These are phyloP conservation scores for Phymastichus coffea DNA, from an alignment of 1,140 invertebrate genomes.

Conservation along the genomic window DNA sequence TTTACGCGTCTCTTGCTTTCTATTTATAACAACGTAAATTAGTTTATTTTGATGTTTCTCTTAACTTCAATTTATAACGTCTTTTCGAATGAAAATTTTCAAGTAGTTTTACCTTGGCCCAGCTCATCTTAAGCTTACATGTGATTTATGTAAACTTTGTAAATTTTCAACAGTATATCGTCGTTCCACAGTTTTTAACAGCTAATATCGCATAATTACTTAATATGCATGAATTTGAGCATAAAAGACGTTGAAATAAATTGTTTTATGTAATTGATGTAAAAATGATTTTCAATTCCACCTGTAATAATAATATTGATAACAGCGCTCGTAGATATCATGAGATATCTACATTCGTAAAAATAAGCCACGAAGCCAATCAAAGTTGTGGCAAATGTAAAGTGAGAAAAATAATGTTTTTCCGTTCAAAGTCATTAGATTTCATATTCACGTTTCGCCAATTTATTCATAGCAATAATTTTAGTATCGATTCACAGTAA, in stretches of 20 bases:
- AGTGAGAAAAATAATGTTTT: constrained; percentile 2
- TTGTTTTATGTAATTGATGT: constrained; percentile 29
- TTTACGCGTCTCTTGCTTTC: background rate
- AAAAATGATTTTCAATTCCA: constrained; percentile 21
- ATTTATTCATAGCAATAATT: too few species aligned
- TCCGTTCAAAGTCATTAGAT: background rate
- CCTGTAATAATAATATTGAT: constrained; percentile 19
- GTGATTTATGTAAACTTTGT: constrained; percentile 28
- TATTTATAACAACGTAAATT: background rate
- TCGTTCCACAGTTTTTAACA: background rate
- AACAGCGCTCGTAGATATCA: constrained; percentile 23
- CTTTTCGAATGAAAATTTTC: background rate
- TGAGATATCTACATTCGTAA: constrained; percentile 17
- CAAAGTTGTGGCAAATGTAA: background rate
- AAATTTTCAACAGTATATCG: constrained; percentile 18
- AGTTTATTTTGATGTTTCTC: background rate
- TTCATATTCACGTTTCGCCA: constrained; percentile 4
- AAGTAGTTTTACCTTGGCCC: background rate
- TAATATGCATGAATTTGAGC: constrained; percentile 1
- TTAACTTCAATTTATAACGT: background rate
- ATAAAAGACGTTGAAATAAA: constrained; percentile 14
- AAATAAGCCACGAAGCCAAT: too few species aligned
- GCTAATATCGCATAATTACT: background rate
- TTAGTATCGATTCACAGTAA: too few species aligned
- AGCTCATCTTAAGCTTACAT: constrained; percentile 14